Percentiles rank a stretch among this genome's conserved stretches.
Conservation (phyloP, 2,113 vertebrate genomes). For the Pan paniscus region DNA sequence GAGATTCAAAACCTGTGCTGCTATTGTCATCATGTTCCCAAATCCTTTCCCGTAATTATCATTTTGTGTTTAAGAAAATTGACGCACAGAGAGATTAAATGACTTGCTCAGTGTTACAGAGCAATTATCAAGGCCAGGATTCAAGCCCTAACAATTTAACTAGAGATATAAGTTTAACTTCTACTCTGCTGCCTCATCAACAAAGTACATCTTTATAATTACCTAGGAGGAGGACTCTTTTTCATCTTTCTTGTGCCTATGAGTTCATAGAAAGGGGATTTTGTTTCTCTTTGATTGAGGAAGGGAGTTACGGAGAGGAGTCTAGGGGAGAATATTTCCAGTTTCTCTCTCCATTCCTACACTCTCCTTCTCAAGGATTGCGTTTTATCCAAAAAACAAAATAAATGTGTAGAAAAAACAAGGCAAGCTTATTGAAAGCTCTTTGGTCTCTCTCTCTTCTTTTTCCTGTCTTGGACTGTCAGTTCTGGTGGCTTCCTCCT, state of each 20-base stretch:
- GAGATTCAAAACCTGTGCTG: neutral
- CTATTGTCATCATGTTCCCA: neutral
- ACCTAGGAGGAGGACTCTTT: neutral
- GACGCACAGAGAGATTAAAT: neutral
- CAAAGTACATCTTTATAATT: neutral
- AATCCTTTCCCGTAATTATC: neutral
- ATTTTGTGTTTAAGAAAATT: neutral
- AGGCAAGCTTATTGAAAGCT: neutral
- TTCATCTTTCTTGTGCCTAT: neutral
- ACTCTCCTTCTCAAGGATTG: neutral
- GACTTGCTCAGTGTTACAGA: neutral
- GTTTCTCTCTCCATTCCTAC: neutral
- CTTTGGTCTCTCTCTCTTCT: neutral
- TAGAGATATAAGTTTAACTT: neutral
- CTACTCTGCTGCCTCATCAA: neutral
- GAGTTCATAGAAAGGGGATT: neutral
- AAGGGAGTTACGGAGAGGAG: neutral
- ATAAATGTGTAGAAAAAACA: constrained; percentile 6
- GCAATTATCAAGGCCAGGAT: neutral
- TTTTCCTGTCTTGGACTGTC: neutral
- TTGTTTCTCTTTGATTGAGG: neutral
- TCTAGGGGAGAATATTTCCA: neutral
- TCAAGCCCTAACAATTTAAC: neutral
- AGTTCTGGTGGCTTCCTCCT: neutral
- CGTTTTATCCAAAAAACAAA: neutral